phyloP scores from a whole-genome alignment of 2,888 invertebrate species.

The Lymantria monacha region DNA sequence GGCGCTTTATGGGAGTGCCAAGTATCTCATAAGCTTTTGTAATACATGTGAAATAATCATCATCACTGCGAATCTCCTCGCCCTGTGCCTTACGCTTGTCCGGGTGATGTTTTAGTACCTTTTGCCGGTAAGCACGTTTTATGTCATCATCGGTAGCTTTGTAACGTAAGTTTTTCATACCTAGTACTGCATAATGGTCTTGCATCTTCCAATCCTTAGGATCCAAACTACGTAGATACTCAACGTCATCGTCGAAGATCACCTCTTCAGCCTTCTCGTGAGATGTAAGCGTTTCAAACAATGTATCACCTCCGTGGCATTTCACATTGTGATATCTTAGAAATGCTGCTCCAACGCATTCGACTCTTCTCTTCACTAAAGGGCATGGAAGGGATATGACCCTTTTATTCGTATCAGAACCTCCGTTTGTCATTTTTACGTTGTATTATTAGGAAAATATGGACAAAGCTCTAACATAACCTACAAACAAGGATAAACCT shows the following conservation, averaged over 20 bases:
- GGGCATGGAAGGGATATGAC: slow-evolving; percentile 62
- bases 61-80: slow-evolving; percentile 92
- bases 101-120: slow-evolving; percentile 94
- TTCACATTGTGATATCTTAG: slow-evolving; percentile 75
- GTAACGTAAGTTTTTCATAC: slow-evolving; percentile 90
- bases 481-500: slow-evolving; percentile 54
- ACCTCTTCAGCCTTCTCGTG: slow-evolving; percentile 72
- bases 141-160: slow-evolving; percentile 96
- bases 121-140: slow-evolving; percentile 93
- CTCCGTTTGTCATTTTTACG: slow-evolving; percentile 70
- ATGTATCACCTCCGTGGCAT: slow-evolving; percentile 74
- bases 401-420: slow-evolving; percentile 48
- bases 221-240: slow-evolving; percentile 92
- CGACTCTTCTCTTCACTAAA: slow-evolving; percentile 65
- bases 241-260: slow-evolving; percentile 86
- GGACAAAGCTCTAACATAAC: slow-evolving; percentile 71
- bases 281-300: slow-evolving; percentile 62
- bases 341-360: slow-evolving; percentile 78
- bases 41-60: slow-evolving; percentile 99
- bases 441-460: slow-evolving; percentile 53
- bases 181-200: slow-evolving; percentile 98
- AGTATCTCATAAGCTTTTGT: slow-evolving; percentile 97
- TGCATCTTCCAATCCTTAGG: slow-evolving; percentile 99
- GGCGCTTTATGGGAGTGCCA: slow-evolving; percentile 90
- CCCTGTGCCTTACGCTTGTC: slow-evolving; percentile 97